These are phyloP conservation scores for Dysidea cf. avara DNA, from an alignment of 37 sponge, comb jelly and placozoan genomes.

Conservation along the genomic window DNA sequence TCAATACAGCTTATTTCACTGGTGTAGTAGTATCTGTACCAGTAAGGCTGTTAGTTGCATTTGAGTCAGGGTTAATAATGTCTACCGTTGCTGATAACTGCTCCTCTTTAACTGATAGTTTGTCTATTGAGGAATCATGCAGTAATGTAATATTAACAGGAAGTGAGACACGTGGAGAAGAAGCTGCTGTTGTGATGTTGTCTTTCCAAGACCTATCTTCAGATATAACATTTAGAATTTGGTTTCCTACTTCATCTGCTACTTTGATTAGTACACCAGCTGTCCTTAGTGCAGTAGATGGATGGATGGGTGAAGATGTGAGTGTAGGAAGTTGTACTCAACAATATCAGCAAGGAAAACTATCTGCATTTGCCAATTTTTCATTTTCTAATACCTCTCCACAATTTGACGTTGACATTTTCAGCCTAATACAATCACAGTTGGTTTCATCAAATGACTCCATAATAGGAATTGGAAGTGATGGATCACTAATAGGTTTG, in stretches of 20 bases:
- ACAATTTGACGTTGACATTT: constrained; percentile 14
- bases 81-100: constrained; percentile 23
- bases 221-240: constrained; percentile 36
- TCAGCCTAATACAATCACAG: constrained; percentile 21
- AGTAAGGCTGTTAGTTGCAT: constrained; percentile 4
- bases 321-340: constrained; percentile 26
- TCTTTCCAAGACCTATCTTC: constrained; percentile 10
- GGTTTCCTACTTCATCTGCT: constrained; percentile 44
- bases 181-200: constrained; percentile 8
- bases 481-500: background rate
- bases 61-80: too few species aligned
- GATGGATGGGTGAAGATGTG: constrained; percentile 16
- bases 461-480: constrained; percentile 18
- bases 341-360: constrained; percentile 42
- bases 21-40: constrained; percentile 1
- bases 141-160: constrained; percentile 42
- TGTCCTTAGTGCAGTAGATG: constrained; percentile 31
- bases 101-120: constrained; percentile 3
- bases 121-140: constrained; percentile 34
- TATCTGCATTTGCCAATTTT: constrained; percentile 38
- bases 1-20: constrained; percentile 76
- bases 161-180: constrained; percentile 34
- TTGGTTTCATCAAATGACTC: constrained; percentile 25
- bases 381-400: constrained; percentile 35
- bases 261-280: background rate